phyloP scores from a whole-genome alignment of 2,888 invertebrate species.

The Lathronympha strigana region DNA sequence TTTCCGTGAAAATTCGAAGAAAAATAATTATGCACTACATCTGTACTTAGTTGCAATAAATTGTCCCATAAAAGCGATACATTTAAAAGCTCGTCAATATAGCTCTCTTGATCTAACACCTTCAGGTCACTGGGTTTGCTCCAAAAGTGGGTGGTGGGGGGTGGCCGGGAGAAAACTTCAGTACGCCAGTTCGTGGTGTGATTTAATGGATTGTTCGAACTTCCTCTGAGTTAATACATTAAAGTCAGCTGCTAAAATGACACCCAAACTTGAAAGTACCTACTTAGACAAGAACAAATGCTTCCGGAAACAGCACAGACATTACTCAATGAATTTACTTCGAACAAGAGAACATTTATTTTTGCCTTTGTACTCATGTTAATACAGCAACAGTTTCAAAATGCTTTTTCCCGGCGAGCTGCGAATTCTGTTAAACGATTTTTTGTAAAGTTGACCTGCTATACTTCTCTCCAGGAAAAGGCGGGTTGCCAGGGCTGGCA shows the following conservation, averaged over 20 bases:
- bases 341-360: neutral
- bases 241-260: constrained; percentile 13
- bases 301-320: neutral
- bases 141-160: constrained; percentile 39
- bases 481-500: constrained; percentile 52
- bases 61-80: constrained; percentile 2
- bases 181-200: constrained; percentile 33
- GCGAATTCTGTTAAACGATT: constrained; percentile 15
- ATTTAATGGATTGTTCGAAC: constrained; percentile 31
- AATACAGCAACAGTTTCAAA: neutral
- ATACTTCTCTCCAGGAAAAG: constrained; percentile 30
- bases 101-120: constrained; percentile 53
- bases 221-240: constrained; percentile 9
- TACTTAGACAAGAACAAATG: neutral
- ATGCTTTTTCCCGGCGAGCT: neutral
- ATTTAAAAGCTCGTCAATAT: constrained; percentile 55
- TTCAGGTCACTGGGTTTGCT: constrained; percentile 58
- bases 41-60: neutral
- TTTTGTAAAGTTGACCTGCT: constrained; percentile 36
- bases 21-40: no score
- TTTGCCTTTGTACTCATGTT: neutral
- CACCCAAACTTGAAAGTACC: constrained; percentile 4
- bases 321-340: neutral
- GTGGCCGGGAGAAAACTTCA: constrained; percentile 35
- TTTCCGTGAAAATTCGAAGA: no score